phyloP scores from a whole-genome alignment of 2,888 invertebrate species.

The Theodoxus fluviatilis region DNA sequence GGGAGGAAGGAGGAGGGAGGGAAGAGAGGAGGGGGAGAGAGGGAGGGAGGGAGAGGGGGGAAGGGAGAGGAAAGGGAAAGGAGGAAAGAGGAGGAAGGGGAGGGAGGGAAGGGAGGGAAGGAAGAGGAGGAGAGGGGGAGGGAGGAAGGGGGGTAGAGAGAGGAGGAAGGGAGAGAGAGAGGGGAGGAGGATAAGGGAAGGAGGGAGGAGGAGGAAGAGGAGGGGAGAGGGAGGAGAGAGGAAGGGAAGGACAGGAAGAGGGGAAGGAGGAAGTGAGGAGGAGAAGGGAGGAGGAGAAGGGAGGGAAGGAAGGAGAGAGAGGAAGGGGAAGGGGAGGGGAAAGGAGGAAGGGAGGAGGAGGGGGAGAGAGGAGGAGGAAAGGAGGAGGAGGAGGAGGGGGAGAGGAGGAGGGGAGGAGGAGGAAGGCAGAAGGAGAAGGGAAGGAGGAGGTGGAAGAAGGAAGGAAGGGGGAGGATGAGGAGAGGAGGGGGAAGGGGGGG shows the following conservation, averaged over 20 bases:
- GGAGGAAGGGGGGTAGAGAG: too few relatives aligned
- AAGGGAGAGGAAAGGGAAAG: neutral
- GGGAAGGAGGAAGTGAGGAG: neutral
- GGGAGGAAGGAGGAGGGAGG: conserved; percentile 8
- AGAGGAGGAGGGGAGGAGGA: neutral
- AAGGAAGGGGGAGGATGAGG: neutral
- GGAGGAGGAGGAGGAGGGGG: neutral
- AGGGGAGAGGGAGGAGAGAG: neutral
- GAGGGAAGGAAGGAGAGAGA: neutral
- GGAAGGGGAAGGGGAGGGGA: neutral
- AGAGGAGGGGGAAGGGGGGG: neutral
- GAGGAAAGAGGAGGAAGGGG: neutral
- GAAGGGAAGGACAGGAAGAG: neutral
- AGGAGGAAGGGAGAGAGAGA: neutral
- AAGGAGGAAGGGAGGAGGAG: conserved; percentile 21
- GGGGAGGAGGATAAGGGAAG: conserved; percentile 12
- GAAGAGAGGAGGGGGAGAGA: conserved; percentile 1
- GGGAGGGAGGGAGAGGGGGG: neutral
- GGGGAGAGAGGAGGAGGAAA: neutral
- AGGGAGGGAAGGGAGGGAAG: too few relatives aligned
- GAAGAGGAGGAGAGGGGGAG: too few relatives aligned
- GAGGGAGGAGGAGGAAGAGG: neutral
- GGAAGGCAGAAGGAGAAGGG: too few relatives aligned
- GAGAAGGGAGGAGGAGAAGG: conserved; percentile 10
- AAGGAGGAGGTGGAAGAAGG: neutral